A percentile compares a stretch with the other conserved stretches of the same genome.
Evolutionary conservation across 2,113 vertebrate species (phyloP).

Genomic region (Puffinus mauretanicus): DNA sequence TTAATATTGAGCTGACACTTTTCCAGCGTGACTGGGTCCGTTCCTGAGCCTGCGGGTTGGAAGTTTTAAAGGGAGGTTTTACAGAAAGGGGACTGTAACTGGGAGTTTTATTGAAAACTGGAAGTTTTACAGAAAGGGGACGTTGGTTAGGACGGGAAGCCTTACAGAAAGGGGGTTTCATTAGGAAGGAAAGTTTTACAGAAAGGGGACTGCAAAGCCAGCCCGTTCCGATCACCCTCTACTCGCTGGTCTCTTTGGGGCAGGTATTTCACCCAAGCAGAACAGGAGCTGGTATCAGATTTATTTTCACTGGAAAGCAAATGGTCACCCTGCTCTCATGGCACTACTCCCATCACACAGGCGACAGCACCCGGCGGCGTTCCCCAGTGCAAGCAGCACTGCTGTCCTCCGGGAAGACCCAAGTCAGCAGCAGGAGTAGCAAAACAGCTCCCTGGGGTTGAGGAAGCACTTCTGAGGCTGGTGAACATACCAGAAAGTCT

Average conservation of each 20-base stretch:
- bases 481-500: not conserved
- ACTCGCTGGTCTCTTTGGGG: not conserved
- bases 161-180: not conserved
- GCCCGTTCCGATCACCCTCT: not conserved
- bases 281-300: not conserved
- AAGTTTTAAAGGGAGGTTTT: not conserved
- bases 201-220: not conserved
- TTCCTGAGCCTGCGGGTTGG: not conserved
- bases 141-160: not conserved
- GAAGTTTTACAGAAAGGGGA: not conserved
- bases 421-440: not conserved
- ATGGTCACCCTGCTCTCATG: not conserved
- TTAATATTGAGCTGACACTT: not conserved
- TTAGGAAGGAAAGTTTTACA: not conserved
- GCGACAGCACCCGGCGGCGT: rapidly evolving
- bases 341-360: not conserved
- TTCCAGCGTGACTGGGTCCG: not conserved
- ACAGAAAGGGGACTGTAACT: not conserved
- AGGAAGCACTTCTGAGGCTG: not conserved
- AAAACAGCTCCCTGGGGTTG: not conserved
- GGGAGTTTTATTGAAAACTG: not conserved
- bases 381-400: not conserved
- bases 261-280: not conserved
- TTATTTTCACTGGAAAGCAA: not conserved
- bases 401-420: not conserved